Conservation (phyloP, 2,113 vertebrate genomes). For the Microcebus ravelobensis region DNA sequence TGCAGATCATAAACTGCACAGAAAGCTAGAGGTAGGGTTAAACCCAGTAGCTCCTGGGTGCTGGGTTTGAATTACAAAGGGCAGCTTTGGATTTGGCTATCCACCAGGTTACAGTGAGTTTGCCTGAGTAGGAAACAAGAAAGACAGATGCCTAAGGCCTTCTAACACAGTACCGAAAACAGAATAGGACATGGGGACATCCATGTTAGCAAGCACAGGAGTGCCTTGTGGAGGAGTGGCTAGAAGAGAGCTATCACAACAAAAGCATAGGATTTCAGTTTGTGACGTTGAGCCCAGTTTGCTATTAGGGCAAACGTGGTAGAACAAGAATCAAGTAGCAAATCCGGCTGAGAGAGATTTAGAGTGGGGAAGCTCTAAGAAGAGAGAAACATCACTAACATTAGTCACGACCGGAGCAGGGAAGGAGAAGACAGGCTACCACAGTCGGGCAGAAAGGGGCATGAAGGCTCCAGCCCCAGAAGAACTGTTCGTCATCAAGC, state of each 20-base stretch:
- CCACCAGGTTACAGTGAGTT: not conserved
- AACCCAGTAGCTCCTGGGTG: too few species aligned
- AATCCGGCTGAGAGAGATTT: not conserved
- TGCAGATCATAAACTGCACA: not conserved
- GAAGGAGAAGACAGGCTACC: not conserved
- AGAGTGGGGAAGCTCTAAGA: not conserved
- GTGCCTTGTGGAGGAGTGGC: accelerated
- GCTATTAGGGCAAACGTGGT: not conserved
- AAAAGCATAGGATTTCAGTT: not conserved
- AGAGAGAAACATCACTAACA: not conserved
- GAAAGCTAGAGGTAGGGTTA: not conserved
- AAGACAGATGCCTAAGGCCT: accelerated
- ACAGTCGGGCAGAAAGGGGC: not conserved
- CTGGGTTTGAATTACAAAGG: not conserved
- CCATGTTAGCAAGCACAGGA: accelerated
- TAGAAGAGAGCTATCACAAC: not conserved
- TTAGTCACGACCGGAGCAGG: too few species aligned
- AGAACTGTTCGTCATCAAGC: not conserved
- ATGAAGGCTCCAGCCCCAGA: accelerated
- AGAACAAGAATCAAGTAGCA: not conserved
- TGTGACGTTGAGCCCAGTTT: not conserved
- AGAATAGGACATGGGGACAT: not conserved
- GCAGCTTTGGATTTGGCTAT: too few species aligned
- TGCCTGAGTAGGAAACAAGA: not conserved
- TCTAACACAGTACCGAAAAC: not conserved